Percentiles rank a stretch among this genome's conserved stretches.
Evolutionary conservation across 1,140 invertebrate species (phyloP).

Genomic region (Drosophila ercepeae): DNA sequence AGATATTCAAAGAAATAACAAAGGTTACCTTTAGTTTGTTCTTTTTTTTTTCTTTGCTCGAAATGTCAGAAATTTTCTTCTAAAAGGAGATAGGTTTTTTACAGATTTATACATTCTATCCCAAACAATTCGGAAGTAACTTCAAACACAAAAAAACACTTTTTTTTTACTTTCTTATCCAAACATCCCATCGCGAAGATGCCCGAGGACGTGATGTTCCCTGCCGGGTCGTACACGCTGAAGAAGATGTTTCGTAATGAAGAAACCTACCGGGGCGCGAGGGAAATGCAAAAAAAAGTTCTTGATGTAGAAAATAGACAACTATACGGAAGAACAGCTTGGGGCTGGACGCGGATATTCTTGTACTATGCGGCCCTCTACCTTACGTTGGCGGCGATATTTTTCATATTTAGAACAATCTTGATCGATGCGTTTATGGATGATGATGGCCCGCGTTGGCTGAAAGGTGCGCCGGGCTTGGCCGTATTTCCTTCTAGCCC

Average conservation of each 20-base stretch:
- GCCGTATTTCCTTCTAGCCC: conserved; percentile 22
- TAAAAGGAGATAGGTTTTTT: no score
- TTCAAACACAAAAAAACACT: no score
- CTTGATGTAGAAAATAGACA: conserved; percentile 42
- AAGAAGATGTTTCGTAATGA: conserved; percentile 47
- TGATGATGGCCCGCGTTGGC: background rate
- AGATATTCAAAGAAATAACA: no score
- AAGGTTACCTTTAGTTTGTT: no score
- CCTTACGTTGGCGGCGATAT: background rate
- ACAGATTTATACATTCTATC: no score
- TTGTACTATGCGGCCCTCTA: conserved; percentile 45
- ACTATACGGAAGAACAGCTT: conserved; percentile 37
- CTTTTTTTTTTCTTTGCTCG: no score
- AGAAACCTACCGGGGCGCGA: conserved; percentile 1
- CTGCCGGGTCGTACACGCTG: conserved; percentile 40
- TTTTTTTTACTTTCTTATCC: background rate
- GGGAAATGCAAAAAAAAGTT: conserved; percentile 39
- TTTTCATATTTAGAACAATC: background rate
- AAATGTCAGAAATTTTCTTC: no score
- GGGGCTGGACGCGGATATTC: conserved; percentile 43
- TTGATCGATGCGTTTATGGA: background rate
- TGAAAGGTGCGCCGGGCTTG: conserved; percentile 39
- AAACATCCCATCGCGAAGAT: background rate
- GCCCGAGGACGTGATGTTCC: conserved; percentile 32
- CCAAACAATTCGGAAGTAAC: no score